Evolutionary conservation across 2,888 invertebrate species (phyloP), one percentile per base, ranked within the genome.

Genomic region (Blomia tropicalis): DNA sequence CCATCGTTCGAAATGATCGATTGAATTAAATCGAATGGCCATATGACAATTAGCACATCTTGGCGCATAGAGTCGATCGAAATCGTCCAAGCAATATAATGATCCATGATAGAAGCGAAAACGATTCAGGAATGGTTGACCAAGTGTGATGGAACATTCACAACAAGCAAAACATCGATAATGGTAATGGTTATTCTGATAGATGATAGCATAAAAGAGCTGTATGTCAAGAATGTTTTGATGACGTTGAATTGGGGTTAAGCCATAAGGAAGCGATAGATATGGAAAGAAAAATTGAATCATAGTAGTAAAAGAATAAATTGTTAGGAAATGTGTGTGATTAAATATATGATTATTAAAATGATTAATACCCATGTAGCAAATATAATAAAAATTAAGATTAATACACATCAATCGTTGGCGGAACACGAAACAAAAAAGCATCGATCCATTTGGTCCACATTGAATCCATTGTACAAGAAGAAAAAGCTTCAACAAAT

Each of bases 41-140:
- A 36, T 7, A 36, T 36, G 36, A 36, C 36, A 36, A 17, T 36
- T 7, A 7, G 36, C 7, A 36, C 36, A 36, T 17, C 36, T 7
- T 7, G 36, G 36, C 36, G 36, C 36, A 36, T 36, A 60, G n/a
- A 60, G 19, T 54, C 27, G 19, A 25, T 60, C 31, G 22, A 11
- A 60, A n/a, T 60, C 59, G 4, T 58, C 11, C 58, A 4, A 7
- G 22, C 51, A 47, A n/a, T 47, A 47, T n/a, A 27, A n/a, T 27
- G 22, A 25, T 22, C 51, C 51, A 27, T 47, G 22, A 22, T 47
- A 25, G 23, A 11, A 22, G 51, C 27, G 27, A 27, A 14, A 47
- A 27, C n/a, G 7, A n/a, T 47, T 7, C 11, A n/a, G 51, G 7
- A 17, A 36, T 36, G 36, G 36, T 11, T 36, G 17, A 14, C 51